Base-by-base conservation (phyloP, 2,888 invertebrate species). In the Mechanitis messenoides region DNA sequence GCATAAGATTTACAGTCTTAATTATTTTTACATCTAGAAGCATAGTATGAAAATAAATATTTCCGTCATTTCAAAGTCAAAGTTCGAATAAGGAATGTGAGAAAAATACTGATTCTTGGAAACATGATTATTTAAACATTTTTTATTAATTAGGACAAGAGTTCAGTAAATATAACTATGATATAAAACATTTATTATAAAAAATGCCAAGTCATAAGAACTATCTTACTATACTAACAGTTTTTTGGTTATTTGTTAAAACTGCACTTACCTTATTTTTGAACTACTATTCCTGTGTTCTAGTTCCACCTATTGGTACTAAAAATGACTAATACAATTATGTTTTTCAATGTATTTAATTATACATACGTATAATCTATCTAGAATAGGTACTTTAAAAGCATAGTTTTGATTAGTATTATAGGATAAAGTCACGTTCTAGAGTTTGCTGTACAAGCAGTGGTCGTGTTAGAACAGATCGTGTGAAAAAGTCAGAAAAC, bases 1-100 rank as follows among this genome's bases (percentile, higher is more conserved):
- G 64, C 66, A 66, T 63, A 59, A 61, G 55, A 59, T 53, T 58
- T 68, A 66, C 69, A 69, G 66, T 68, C 63, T 68, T 66, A 69
- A 62, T 65, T 45, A 64, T 64, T 59, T 56, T 65, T 66, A 60
- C n/a, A 58, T 42, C 64, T 66, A 69, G 46, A 60, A 69, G 65
- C 60, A 55, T 59, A 56, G 54, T 47, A 56, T 42, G 57, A 56
- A 61, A 63, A 58, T 59, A 68, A 65, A 64, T 67, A 64, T 63
- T 66, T 67, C 35, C 35, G 35, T 6, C 35, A 35, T 35, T 31
- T 50, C 31, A n/a, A 31, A 31, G n/a, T 50, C 28, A 47, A 56
- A 55, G 58, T 28, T 42, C 35, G 47, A 28, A 56, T 33, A 50
- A 58, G 57, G 63, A 63, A 63, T 60, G 63, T 63, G 28, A 59